Evolutionary conservation across 2,888 invertebrate genomes (phyloP), one percentile per base, ranked within the genome.

Genomic region (Machimus rusticus): DNA sequence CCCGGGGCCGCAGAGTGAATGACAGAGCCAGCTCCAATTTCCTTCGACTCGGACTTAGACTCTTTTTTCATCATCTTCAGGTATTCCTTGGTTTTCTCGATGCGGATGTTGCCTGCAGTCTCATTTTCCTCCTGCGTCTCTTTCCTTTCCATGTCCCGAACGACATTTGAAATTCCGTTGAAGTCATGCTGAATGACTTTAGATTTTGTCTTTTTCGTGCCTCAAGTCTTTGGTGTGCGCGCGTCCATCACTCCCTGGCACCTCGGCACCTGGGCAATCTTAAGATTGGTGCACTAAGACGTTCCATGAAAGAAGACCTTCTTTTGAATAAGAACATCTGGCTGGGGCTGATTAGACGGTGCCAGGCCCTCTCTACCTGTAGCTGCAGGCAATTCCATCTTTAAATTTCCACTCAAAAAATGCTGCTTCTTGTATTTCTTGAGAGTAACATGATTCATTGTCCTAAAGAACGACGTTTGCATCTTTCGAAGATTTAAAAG

Each of bases 21-120:
- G 79, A 79, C 79, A 79, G 51, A 79, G 23, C 79, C 79, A 79
- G 51, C 79, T 79, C 79, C 51, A 79, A 79, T 79, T 79, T 79
- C 79, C 55, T 79, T 51, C 14, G 79, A 31, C 79, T 79, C 51
- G 46, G 79, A 79, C 39, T 57, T 39, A 39, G 39, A 39, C 12
- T 39, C 19, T 66, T 79, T 79, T 79, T 79, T 79, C 31, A 8
- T 78, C 3, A 9, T 79, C 51, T 79, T 79, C 23, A 43, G 34
- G 19, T 77, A 16, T 39, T 23, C 23, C 39, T 78, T 14, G 51
- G 16, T 5, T 66, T 43, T 51, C 23, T 19, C 37, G 57, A 66
- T 57, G 82, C 82, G 82, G 82, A 84, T 84, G 82, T 81, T 81
- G 81, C 81, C 66, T 84, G 82, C 66, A 84, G 66, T 66, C 57